Evolutionary conservation across 2,888 invertebrate species (phyloP), one percentile per base, ranked within the genome.

Genomic region (Dioctria linearis): DNA sequence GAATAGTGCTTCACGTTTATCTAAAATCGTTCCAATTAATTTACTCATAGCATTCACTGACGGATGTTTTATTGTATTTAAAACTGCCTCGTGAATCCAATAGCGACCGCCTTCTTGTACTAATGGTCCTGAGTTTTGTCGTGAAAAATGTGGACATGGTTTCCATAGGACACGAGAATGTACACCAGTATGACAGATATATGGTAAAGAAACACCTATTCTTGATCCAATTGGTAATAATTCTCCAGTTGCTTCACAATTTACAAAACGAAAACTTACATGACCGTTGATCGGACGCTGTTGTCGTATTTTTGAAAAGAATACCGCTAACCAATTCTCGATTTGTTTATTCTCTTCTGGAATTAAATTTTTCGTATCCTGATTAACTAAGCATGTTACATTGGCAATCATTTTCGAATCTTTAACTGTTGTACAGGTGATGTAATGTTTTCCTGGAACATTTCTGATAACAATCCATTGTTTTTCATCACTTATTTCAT

Each of bases 371-470:
- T 92, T 93, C 54, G 90, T 91, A 54, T 91, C 90, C 71, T 91
- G 89, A 85, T 95, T 94, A 65, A 95, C 91, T 4, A 93, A 91
- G 85, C 95, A 96, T 3, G 94, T 94, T 39, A 96, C 95, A 86
- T 95, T 96, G 78, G 95, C 94, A 57, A 95, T 93, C 2, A 95
- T 93, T 69, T 92, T 91, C 1, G 95, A 94, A 81, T 94, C 94
- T 86, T 94, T 95, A 63, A 96, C 90, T 0, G 95, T 95, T 2
- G 95, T 95, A 85, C 96, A 96, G 37, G 96, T 95, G 78, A 95
- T 90, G 85, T 93, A 94, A 84, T 94, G 94, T 84, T 94, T 93
- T 13, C 94, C 94, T 79, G 93, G 93, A 4, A 94, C 91, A 86
- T 95, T 94, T 79, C 93, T 92, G 6, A 96, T 92, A 37, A 95